phyloP scores from a whole-genome alignment of 2,113 vertebrate genomes.

The Periophthalmodon schlosseri region DNA sequence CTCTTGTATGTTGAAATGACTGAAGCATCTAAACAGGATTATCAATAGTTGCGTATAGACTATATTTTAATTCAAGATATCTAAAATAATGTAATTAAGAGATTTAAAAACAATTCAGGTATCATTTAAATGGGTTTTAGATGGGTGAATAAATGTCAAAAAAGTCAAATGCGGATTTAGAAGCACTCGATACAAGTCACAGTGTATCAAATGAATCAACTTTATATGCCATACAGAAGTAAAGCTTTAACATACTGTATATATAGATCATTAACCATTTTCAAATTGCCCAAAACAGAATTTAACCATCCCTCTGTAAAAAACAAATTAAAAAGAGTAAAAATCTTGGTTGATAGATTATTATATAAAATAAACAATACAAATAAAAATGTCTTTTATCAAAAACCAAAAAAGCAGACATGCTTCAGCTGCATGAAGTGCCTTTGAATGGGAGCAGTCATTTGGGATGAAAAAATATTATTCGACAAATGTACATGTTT shows the following conservation, averaged over 20 bases:
- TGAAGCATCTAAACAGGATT: slow-evolving; percentile 53
- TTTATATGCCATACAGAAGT: slow-evolving; percentile 28
- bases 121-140: slow-evolving; percentile 28
- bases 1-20: slow-evolving; percentile 56
- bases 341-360: background rate
- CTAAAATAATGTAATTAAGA: slow-evolving; percentile 51
- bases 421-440: slow-evolving; percentile 86
- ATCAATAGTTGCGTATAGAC: slow-evolving; percentile 57
- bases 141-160: background rate
- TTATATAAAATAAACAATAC: background rate
- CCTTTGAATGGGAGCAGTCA: slow-evolving; percentile 89
- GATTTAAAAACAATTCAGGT: slow-evolving; percentile 60
- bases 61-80: slow-evolving; percentile 68
- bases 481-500: slow-evolving; percentile 1
- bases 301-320: background rate
- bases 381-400: background rate
- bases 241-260: slow-evolving; percentile 35
- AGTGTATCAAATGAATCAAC: slow-evolving; percentile 17
- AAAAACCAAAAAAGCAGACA: slow-evolving; percentile 81
- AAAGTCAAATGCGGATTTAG: slow-evolving; percentile 6
- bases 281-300: background rate
- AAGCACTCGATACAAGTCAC: slow-evolving; percentile 47
- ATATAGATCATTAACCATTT: background rate
- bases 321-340: background rate
- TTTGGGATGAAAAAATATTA: background rate